phyloP scores from a whole-genome alignment of 2,797 vertebrate species.

The Poecilia wingei region DNA sequence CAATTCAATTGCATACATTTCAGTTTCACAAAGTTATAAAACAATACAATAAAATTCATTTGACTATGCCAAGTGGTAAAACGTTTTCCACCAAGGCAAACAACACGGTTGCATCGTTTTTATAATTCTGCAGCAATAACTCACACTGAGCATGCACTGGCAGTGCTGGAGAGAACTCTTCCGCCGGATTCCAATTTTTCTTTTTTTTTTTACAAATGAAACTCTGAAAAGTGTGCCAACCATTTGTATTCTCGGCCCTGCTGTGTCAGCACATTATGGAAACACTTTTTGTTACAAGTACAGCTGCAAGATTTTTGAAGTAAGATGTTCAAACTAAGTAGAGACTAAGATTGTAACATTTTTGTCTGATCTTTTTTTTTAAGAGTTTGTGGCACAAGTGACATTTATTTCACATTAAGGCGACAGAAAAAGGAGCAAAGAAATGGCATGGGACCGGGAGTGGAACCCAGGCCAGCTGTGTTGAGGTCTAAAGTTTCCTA shows the following conservation, averaged over 20 bases:
- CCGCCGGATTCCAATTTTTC: not conserved
- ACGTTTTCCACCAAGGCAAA: not conserved
- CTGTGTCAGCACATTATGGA: not conserved
- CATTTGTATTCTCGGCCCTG: not conserved
- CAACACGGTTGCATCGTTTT: not conserved
- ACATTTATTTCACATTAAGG: not conserved
- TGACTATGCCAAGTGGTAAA: not conserved
- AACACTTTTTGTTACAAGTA: not conserved
- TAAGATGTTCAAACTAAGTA: no score
- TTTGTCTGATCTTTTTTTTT: not conserved
- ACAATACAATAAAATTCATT: not conserved
- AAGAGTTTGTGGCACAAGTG: no score
- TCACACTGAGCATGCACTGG: not conserved
- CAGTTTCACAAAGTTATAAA: not conserved
- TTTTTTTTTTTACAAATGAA: not conserved
- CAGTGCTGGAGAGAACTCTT: not conserved
- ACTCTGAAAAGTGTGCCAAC: not conserved
- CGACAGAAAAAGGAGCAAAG: not conserved
- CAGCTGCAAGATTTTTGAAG: not conserved
- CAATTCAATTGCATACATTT: not conserved
- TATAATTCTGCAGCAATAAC: not conserved
- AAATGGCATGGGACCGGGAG: not conserved
- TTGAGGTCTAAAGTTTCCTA: not conserved
- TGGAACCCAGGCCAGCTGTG: not conserved
- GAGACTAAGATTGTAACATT: not conserved